A percentile compares a stretch with the other conserved stretches of the same genome.
These are phyloP conservation scores for Globodera ellingtonae DNA, from an alignment of 1,140 invertebrate species.

Conservation along the genomic window DNA sequence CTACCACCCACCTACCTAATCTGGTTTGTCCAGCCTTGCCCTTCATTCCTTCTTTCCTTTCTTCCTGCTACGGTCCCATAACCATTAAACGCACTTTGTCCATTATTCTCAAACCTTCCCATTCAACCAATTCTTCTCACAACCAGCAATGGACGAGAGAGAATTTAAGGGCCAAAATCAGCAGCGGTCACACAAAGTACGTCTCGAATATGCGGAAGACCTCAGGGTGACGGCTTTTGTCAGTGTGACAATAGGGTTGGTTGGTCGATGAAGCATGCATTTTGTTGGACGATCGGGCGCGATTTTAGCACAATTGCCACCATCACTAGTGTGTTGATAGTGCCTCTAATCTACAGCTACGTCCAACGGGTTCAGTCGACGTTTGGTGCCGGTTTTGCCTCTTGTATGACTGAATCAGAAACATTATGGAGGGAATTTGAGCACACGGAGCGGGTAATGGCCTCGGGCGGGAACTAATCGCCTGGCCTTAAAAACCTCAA, in stretches of 20 bases:
- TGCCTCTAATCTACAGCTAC: conserved; percentile 18
- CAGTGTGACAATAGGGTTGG: conserved; percentile 19
- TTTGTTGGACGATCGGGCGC: neutral
- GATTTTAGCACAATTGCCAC: conserved; percentile 6
- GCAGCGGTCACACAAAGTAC: neutral
- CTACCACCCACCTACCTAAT: neutral
- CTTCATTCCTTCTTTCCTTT: neutral
- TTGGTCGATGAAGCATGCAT: neutral
- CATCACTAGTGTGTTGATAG: conserved; percentile 9
- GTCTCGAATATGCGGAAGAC: conserved; percentile 10
- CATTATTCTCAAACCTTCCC: neutral
- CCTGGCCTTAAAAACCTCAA: neutral
- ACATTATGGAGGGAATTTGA: conserved; percentile 4
- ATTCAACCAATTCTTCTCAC: neutral
- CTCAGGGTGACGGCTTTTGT: conserved; percentile 14
- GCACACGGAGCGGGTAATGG: neutral
- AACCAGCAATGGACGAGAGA: neutral
- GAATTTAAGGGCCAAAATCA: neutral
- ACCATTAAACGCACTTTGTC: neutral
- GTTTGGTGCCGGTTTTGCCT: conserved; percentile 6
- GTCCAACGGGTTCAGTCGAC: conserved; percentile 12
- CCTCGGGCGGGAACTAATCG: neutral
- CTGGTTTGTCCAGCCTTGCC: neutral
- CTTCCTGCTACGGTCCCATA: neutral
- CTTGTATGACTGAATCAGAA: conserved; percentile 6